These are phyloP conservation scores for Porites divaricata DNA, from an alignment of 92 coral and sea anemone genomes.

Conservation along the genomic window DNA sequence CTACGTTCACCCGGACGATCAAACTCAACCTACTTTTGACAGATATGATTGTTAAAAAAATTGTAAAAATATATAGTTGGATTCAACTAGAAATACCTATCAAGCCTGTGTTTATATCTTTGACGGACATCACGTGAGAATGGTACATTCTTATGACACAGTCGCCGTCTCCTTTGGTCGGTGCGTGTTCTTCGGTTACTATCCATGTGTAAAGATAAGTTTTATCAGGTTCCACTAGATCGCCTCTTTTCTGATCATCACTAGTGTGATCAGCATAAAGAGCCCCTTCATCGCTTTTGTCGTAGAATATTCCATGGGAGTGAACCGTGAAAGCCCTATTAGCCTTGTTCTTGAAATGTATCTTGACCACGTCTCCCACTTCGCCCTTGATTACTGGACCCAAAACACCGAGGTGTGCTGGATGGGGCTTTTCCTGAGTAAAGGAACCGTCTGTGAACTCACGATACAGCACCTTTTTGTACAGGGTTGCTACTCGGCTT, in stretches of 20 bases:
- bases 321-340: constrained; percentile 54
- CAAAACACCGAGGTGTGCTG: constrained; percentile 81
- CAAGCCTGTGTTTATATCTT: constrained; percentile 77
- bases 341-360: constrained; percentile 82
- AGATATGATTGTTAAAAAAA: too few relatives aligned
- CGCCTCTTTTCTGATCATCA: constrained; percentile 60
- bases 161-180: constrained; percentile 66
- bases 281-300: constrained; percentile 70
- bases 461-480: constrained; percentile 84
- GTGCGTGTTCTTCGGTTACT: constrained; percentile 71
- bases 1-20: too few relatives aligned
- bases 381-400: constrained; percentile 91
- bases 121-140: constrained; percentile 69
- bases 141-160: constrained; percentile 84
- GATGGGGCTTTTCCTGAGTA: constrained; percentile 68
- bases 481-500: constrained; percentile 69
- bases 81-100: constrained; percentile 46
- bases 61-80: too few relatives aligned
- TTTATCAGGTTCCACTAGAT: constrained; percentile 58
- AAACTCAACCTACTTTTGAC: too few relatives aligned
- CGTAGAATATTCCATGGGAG: constrained; percentile 74
- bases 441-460: constrained; percentile 80
- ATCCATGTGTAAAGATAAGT: constrained; percentile 61
- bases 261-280: constrained; percentile 58
- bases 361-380: constrained; percentile 83